A percentile compares a stretch with the other conserved stretches of the same genome.
Conservation (phyloP, 2,888 invertebrate species). For the Tethea ocularis region DNA sequence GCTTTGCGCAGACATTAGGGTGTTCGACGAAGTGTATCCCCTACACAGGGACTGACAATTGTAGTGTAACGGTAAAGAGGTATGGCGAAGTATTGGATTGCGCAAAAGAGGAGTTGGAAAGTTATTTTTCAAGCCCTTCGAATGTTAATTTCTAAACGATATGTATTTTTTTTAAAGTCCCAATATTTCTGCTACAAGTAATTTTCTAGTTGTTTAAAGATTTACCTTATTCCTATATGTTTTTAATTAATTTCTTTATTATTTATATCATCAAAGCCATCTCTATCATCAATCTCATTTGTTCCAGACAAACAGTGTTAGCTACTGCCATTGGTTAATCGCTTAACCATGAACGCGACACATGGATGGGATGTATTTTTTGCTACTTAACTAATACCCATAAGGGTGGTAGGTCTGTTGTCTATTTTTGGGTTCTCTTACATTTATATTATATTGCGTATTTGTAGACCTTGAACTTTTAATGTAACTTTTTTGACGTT, state of each 20-base stretch:
- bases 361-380: constrained; percentile 41
- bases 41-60: constrained; percentile 16
- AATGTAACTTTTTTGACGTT: background rate
- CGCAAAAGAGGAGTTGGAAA: background rate
- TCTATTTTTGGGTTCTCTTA: background rate
- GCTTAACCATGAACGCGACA: constrained; percentile 41
- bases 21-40: constrained; percentile 70
- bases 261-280: background rate
- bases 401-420: constrained; percentile 4
- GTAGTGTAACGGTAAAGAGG: background rate
- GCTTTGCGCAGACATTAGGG: constrained; percentile 49
- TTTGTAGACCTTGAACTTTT: constrained; percentile 1
- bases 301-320: constrained; percentile 49
- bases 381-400: constrained; percentile 14
- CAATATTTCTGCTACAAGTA: no score
- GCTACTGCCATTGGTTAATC: constrained; percentile 40
- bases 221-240: no score
- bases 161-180: no score
- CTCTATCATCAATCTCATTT: constrained; percentile 43
- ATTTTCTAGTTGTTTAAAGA: no score
- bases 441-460: background rate
- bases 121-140: background rate
- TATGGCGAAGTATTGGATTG: background rate
- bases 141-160: background rate
- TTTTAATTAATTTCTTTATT: background rate